Percentiles rank a stretch among this genome's conserved stretches.
Conservation (phyloP, 1,140 invertebrate species). For the Phthorimaea operculella region DNA sequence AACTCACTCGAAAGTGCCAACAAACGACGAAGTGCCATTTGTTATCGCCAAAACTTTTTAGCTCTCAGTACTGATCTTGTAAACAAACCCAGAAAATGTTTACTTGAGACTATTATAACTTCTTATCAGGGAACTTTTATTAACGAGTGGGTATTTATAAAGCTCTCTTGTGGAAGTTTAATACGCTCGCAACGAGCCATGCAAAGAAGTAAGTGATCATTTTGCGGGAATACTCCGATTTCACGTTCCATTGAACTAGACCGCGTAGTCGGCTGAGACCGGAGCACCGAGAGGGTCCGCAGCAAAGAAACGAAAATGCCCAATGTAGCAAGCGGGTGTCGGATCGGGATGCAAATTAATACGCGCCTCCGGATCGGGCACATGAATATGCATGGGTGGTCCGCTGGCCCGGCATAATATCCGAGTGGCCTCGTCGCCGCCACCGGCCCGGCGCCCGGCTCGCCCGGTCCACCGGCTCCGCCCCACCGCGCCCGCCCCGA, state of each 20-base stretch:
- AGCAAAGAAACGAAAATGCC: conserved; percentile 51
- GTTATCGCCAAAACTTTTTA: too few species aligned
- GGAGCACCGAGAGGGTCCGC: conserved; percentile 18
- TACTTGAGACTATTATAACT: too few species aligned
- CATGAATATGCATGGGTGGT: conserved; percentile 60
- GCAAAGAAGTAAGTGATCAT: background rate
- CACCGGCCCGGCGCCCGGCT: conserved; percentile 6
- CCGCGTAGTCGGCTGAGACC: conserved; percentile 11
- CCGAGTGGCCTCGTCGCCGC: conserved; percentile 21
- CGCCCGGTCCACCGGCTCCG: background rate
- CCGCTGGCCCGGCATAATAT: conserved; percentile 46
- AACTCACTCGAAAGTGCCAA: too few species aligned
- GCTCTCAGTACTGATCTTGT: too few species aligned
- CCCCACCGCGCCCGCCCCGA: background rate
- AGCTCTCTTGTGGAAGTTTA: too few species aligned
- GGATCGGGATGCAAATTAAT: conserved; percentile 64
- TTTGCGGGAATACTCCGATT: conserved; percentile 11
- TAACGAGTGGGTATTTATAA: too few species aligned
- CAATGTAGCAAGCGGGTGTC: conserved; percentile 41
- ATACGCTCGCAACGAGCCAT: too few species aligned
- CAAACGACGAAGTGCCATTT: too few species aligned
- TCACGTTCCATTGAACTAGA: conserved; percentile 28
- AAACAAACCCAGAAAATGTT: too few species aligned
- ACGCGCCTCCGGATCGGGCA: conserved; percentile 45
- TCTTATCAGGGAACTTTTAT: too few species aligned